Evolutionary conservation across 2,113 vertebrate species (phyloP).

Genomic region (Passer montanus): DNA sequence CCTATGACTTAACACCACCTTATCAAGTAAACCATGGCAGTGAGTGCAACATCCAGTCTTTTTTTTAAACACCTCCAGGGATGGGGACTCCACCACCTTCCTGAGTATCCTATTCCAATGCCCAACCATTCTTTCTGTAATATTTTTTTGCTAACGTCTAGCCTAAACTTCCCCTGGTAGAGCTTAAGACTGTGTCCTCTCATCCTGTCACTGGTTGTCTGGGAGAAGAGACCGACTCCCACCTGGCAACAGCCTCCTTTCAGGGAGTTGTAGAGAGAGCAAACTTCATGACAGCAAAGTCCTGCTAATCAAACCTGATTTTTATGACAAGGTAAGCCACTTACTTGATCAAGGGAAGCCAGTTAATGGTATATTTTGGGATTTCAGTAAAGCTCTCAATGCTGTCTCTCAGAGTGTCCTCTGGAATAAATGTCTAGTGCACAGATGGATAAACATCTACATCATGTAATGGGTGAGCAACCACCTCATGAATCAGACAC

Average conservation of each 20-base stretch:
- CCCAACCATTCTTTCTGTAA: neutral
- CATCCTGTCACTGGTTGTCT: neutral
- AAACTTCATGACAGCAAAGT: neutral
- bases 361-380: neutral
- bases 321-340: neutral
- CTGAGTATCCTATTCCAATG: neutral
- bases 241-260: neutral
- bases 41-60: neutral
- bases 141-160: neutral
- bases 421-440: no score
- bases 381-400: neutral
- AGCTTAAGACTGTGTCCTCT: neutral
- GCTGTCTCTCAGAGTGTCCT: neutral
- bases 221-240: fast-evolving
- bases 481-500: neutral
- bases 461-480: neutral
- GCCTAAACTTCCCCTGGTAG: neutral
- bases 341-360: neutral
- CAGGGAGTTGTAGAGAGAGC: neutral
- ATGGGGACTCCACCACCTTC: neutral
- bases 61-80: neutral
- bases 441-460: neutral
- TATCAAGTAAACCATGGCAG: neutral
- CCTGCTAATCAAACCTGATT: neutral
- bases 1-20: neutral